Percentiles rank a stretch among this genome's conserved stretches.
These are phyloP conservation scores for Drosophila merina DNA, from an alignment of 2,888 invertebrate species.

Conservation along the genomic window DNA sequence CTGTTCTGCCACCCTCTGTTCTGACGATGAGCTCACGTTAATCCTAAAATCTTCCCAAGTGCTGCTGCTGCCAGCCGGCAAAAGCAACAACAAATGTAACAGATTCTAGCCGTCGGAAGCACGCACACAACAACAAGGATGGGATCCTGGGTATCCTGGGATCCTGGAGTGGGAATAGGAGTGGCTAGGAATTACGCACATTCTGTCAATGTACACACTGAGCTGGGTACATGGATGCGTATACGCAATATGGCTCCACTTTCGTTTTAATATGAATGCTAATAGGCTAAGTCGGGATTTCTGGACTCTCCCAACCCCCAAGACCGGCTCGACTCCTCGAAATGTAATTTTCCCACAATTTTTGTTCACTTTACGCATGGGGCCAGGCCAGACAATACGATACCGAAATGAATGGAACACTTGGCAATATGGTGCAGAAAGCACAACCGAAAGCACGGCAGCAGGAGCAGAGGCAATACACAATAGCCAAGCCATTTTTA, in stretches of 20 bases:
- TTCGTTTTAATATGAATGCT: slow-evolving; percentile 80
- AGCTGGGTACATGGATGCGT: slow-evolving; percentile 62
- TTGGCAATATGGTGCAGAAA: slow-evolving; percentile 27
- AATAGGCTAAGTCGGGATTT: slow-evolving; percentile 80
- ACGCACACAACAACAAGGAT: slow-evolving; percentile 41
- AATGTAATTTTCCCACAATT: slow-evolving; percentile 79
- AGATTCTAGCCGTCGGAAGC: slow-evolving; percentile 62
- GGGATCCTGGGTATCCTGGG: too few species aligned
- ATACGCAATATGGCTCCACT: slow-evolving; percentile 80
- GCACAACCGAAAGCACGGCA: slow-evolving; percentile 32
- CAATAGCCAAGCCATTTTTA: slow-evolving; percentile 73
- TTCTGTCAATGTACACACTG: slow-evolving; percentile 38
- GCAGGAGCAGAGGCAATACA: slow-evolving; percentile 43
- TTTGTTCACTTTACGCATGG: slow-evolving; percentile 77
- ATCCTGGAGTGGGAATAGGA: background rate
- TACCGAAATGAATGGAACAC: slow-evolving; percentile 37
- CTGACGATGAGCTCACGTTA: slow-evolving; percentile 70
- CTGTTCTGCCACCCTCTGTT: too few species aligned
- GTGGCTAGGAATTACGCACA: slow-evolving; percentile 32
- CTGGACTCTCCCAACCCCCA: slow-evolving; percentile 28
- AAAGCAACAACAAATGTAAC: slow-evolving; percentile 34
- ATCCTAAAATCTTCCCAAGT: slow-evolving; percentile 79
- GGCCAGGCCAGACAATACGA: slow-evolving; percentile 58
- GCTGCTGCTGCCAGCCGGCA: slow-evolving; percentile 42
- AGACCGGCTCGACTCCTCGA: slow-evolving; percentile 37